Conservation (phyloP, 2,797 vertebrate species). For the Acrossocheilus fasciatus region DNA sequence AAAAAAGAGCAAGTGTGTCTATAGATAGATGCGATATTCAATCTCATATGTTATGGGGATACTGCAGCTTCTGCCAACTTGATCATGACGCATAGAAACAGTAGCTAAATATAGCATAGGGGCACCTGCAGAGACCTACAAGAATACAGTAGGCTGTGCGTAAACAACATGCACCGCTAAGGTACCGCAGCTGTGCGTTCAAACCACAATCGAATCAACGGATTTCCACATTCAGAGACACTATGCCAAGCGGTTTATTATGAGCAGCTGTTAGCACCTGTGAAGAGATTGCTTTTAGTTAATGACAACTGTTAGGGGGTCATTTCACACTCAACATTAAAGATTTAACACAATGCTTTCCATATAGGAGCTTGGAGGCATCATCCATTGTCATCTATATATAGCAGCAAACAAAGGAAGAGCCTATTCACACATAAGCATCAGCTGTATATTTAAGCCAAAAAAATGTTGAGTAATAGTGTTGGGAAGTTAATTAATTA, state of each 20-base stretch:
- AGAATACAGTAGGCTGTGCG: slow-evolving; percentile 69
- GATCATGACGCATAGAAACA: slow-evolving; percentile 77
- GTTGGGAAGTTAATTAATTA: neutral
- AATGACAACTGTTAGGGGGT: slow-evolving; percentile 4
- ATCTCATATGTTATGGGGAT: slow-evolving; percentile 61
- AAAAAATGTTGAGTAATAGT: neutral
- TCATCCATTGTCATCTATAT: slow-evolving; percentile 9
- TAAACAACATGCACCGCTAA: slow-evolving; percentile 55
- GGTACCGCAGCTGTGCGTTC: neutral
- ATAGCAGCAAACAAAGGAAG: neutral
- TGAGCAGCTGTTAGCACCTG: neutral
- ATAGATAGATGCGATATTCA: slow-evolving; percentile 61
- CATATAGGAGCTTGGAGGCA: slow-evolving; percentile 1
- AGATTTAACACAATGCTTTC: slow-evolving; percentile 37
- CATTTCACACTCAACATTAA: slow-evolving; percentile 29
- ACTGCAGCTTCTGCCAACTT: slow-evolving; percentile 74
- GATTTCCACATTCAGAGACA: slow-evolving; percentile 33
- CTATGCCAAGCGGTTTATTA: slow-evolving; percentile 28
- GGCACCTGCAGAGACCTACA: slow-evolving; percentile 72
- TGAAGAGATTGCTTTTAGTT: slow-evolving; percentile 30
- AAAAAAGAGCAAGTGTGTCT: slow-evolving; percentile 58
- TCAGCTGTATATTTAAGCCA: neutral
- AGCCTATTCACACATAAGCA: neutral
- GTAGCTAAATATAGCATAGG: slow-evolving; percentile 77
- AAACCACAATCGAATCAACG: slow-evolving; percentile 36